Percentiles rank a stretch among this genome's conserved stretches.
These are phyloP conservation scores for Piaya cayana DNA, from an alignment of 2,113 vertebrate genomes.

Conservation along the genomic window DNA sequence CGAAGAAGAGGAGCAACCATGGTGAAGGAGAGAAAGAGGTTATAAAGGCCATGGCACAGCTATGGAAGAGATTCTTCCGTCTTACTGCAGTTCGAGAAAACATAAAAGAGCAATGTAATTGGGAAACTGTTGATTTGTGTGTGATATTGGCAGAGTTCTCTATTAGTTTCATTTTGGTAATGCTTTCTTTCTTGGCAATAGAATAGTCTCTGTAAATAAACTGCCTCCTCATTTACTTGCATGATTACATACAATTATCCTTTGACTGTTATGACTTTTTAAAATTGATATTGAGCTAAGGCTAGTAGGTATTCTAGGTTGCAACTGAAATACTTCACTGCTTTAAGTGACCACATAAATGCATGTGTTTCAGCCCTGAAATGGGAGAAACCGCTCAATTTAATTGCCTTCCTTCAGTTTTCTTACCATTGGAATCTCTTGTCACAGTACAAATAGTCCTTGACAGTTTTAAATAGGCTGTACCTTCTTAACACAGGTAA, in stretches of 20 bases:
- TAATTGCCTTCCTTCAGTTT: background rate
- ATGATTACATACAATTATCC: constrained; percentile 13
- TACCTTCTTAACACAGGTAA: background rate
- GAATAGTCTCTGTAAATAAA: constrained; percentile 31
- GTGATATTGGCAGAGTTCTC: constrained; percentile 1
- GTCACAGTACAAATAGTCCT: background rate
- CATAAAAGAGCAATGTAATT: background rate
- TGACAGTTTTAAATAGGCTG: background rate
- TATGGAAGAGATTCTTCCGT: background rate
- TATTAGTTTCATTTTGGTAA: constrained; percentile 39
- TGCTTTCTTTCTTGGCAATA: constrained; percentile 24
- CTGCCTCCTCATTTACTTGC: constrained; percentile 10
- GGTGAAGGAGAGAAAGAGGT: background rate
- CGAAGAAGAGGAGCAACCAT: background rate
- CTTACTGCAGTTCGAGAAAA: background rate
- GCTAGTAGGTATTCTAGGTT: background rate
- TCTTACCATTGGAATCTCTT: background rate
- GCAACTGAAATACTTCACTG: background rate
- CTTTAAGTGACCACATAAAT: background rate
- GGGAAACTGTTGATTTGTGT: constrained; percentile 6
- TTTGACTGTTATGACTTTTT: background rate
- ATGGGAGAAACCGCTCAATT: background rate
- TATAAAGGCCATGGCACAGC: background rate
- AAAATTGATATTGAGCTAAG: background rate
- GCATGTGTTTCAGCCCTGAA: background rate